Base-by-base conservation (phyloP, 2,113 vertebrate species). In the Periophthalmus modestus region DNA sequence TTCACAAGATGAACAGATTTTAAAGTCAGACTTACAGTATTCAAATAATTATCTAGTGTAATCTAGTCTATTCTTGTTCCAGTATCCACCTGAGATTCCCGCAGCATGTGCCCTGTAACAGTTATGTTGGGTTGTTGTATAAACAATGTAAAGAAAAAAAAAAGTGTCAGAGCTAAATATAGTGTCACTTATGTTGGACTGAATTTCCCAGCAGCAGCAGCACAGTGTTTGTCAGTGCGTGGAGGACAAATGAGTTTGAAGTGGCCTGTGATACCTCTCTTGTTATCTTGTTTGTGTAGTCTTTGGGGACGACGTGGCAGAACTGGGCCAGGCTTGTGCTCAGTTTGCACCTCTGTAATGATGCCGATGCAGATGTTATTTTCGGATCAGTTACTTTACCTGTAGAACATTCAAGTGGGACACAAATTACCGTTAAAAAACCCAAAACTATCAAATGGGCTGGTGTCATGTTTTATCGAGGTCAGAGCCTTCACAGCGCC, bases 301-400 rank as follows among this genome's bases (percentile, higher is more conserved):
- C 88, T 82, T 79, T 75, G 59, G 91, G 89, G 90, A 92, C 67
- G 69, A 71, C 70, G 71, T 89, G 89, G 85, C 90, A 92, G 89
- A 92, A 86, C 82, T 83, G 73, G 92, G 90, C 73, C 81, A 87
- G 50, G 66, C 66, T 71, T 83, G 78, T 81, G 71, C 66, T 70
- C 67, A 74, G 54, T 71, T 68, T 81, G 80, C 83, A 84, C 81
- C 68, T 81, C 66, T 83, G 66, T 77, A 82, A 85, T 85, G 34
- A 90, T 86, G 84, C 23, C 63, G 54, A 85, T 82, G 77, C 77
- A 81, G 81, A 82, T 79, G 81, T 78, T 90, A 91, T 82, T 88
- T 87, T 79, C 71, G 74, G 68, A 85, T 83, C 67, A 65, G 71
- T 79, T 80, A 57, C 69, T 72, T 58, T 75, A 83, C 78, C 77